Percentiles rank a stretch among this genome's conserved stretches.
phyloP scores from a whole-genome alignment of 1,140 invertebrate genomes.

The Dryas iulia region DNA sequence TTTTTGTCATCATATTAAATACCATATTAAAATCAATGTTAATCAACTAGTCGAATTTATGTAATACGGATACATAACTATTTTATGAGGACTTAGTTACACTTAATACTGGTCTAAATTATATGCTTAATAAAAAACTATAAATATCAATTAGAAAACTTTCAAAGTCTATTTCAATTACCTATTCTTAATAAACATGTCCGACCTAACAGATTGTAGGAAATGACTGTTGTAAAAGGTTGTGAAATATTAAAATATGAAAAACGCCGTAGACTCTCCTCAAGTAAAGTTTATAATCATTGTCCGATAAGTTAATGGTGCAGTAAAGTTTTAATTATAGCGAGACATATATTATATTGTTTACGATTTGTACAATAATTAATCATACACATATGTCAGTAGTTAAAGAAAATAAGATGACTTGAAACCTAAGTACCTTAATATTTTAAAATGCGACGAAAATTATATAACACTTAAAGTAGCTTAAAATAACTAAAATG shows the following conservation, averaged over 20 bases:
- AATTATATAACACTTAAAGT: conserved; percentile 43
- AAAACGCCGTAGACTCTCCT: not conserved
- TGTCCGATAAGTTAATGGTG: not conserved
- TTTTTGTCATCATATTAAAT: not conserved
- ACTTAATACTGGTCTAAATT: not conserved
- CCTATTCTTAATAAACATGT: not conserved
- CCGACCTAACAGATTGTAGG: not conserved
- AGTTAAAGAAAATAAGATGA: conserved; percentile 46
- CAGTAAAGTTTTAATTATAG: not conserved
- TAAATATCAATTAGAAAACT: not conserved
- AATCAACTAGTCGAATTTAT: conserved; percentile 14
- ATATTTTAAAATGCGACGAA: conserved; percentile 30
- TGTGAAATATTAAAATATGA: not conserved
- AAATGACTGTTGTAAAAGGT: not conserved
- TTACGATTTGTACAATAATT: conserved; percentile 11
- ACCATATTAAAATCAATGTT: not conserved
- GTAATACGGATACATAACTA: not conserved
- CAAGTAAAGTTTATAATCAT: not conserved
- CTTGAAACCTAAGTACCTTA: conserved; percentile 35
- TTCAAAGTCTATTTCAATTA: not conserved
- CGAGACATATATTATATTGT: conserved; percentile 14
- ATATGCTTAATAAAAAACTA: not conserved
- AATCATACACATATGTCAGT: conserved; percentile 16
- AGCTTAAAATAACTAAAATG: conserved; percentile 60
- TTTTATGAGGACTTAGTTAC: not conserved